Conservation (phyloP, 2,797 vertebrate genomes). For the Holocentrus rufus region DNA sequence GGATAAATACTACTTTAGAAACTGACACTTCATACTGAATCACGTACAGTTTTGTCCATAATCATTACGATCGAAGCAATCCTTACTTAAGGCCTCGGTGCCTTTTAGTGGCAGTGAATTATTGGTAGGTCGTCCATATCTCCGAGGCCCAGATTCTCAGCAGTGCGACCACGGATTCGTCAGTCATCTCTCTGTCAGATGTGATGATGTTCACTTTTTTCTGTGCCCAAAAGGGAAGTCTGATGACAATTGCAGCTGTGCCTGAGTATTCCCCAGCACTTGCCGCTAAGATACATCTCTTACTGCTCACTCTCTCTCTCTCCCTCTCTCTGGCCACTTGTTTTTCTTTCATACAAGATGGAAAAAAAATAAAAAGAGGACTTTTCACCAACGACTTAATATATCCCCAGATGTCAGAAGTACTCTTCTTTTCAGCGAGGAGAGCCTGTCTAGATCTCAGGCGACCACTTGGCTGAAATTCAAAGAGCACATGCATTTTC, state of each 20-base stretch:
- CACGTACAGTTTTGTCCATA: background rate
- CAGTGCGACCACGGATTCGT: slow-evolving; percentile 26
- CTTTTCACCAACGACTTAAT: slow-evolving; percentile 23
- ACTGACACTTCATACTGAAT: background rate
- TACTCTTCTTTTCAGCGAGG: slow-evolving; percentile 37
- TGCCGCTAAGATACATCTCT: slow-evolving; percentile 39
- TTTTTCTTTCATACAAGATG: slow-evolving; percentile 49
- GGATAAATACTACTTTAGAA: background rate
- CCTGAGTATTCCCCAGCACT: slow-evolving; percentile 50
- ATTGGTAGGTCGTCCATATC: slow-evolving; percentile 36
- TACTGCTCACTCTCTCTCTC: slow-evolving; percentile 35
- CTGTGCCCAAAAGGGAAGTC: slow-evolving; percentile 45
- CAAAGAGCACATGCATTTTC: slow-evolving; percentile 48
- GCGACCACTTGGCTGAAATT: slow-evolving; percentile 57
- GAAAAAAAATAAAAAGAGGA: slow-evolving; percentile 21
- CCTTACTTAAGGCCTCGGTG: background rate
- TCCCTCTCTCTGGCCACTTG: slow-evolving; percentile 39
- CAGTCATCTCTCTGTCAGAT: slow-evolving; percentile 66
- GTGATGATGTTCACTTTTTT: slow-evolving; percentile 54
- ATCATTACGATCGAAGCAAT: background rate
- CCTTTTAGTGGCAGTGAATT: background rate
- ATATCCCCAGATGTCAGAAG: slow-evolving; percentile 62
- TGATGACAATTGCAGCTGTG: slow-evolving; percentile 59
- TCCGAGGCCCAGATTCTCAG: slow-evolving; percentile 35
- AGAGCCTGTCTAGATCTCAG: slow-evolving; percentile 43